These are phyloP conservation scores for Cichladusa arquata DNA, from an alignment of 2,113 vertebrate genomes.

Conservation along the genomic window DNA sequence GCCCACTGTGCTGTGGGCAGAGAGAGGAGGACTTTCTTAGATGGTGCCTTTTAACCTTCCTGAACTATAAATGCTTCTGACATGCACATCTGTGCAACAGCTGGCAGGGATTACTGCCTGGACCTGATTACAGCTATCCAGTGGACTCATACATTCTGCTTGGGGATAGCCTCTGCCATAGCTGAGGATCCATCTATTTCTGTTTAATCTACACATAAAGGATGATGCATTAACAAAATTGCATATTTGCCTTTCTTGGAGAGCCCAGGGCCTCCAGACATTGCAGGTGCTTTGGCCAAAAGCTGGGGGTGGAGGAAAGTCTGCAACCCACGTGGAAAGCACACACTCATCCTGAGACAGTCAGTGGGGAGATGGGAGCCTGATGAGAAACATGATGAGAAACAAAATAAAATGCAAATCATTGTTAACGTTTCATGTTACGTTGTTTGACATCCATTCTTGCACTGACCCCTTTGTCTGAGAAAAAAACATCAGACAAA, in stretches of 20 bases:
- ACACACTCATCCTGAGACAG: background rate
- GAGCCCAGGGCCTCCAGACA: background rate
- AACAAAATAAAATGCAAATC: background rate
- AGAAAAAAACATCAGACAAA: background rate
- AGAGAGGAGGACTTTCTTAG: background rate
- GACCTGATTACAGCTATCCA: background rate
- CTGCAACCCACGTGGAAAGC: background rate
- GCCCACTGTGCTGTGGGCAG: background rate
- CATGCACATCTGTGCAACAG: background rate
- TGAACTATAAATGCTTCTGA: background rate
- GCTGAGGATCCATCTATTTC: background rate
- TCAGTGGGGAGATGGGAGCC: background rate
- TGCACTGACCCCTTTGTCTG: background rate
- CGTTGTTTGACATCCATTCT: background rate
- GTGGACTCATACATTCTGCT: background rate
- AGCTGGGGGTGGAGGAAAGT: background rate
- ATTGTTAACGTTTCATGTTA: accelerated
- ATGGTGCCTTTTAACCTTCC: background rate
- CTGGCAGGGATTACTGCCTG: background rate
- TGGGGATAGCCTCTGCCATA: background rate
- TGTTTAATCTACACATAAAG: background rate
- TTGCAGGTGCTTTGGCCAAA: background rate
- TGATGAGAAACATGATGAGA: background rate
- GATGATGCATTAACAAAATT: background rate
- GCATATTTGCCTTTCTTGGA: background rate